Evolutionary conservation across 2,888 invertebrate genomes (phyloP), one percentile per base, ranked within the genome.

Genomic region (Marronus borbonicus): DNA sequence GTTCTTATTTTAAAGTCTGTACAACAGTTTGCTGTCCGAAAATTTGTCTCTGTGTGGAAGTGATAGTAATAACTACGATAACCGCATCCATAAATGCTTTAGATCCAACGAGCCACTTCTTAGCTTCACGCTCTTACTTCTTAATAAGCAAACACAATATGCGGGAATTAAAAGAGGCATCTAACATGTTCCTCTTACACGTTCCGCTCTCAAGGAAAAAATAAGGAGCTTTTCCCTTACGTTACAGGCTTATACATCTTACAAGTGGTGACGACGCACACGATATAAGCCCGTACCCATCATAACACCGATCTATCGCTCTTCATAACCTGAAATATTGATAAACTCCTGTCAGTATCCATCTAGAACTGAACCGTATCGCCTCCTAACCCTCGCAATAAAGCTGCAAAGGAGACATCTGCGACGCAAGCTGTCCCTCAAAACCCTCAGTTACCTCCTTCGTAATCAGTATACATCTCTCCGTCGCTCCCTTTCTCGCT

Each of bases 261-360:
- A 24, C 55, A 20, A 58, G 55, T 24, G 55, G 20, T 17, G 55
- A 58, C 20, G 55, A 5, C 5, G 31, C 5, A 58, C 17, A 58
- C 10, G 20, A 58, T 58, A 58, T 58, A 58, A 58, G 17, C 55
- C 20, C 20, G 1, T 58, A 58, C 24, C 55, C 55, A 58, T 58
- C 55, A 58, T 20, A 58, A 17, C 20, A 17, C 55, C 8, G 55
- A 58, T 17, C 55, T 58, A 58, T 58, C 55, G n/a, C n/a, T 58
- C 55, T 58, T 58, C 55, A 58, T 20, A 58, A 24, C 55, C 31
- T 85, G 83, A 0, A 83, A 52, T 1, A 68, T 50, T 68, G 68
- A 24, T 68, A 28, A 50, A 50, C 50, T 68, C 50, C 50, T 24
- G 50, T 50, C 68, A 20, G 50, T 50, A 24, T n/a, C 49, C 50